phyloP scores from a whole-genome alignment of 2,113 vertebrate species.

The Peromyscus californicus region DNA sequence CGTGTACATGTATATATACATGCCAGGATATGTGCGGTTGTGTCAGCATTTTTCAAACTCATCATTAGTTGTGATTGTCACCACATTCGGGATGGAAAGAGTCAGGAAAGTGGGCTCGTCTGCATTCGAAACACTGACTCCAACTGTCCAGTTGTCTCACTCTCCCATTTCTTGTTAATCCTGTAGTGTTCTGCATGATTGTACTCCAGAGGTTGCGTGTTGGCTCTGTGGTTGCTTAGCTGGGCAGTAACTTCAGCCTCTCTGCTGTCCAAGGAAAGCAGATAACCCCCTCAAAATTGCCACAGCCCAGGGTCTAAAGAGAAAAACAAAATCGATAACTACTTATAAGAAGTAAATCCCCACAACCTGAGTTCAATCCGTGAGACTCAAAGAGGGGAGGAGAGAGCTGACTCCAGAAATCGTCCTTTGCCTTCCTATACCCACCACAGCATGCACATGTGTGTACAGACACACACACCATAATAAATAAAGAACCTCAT shows the following conservation, averaged over 20 bases:
- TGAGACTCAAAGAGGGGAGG: background rate
- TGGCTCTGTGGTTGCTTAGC: background rate
- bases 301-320: constrained; percentile 11
- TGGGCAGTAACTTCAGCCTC: background rate
- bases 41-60: constrained; percentile 32
- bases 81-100: background rate
- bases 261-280: background rate
- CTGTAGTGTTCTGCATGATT: background rate
- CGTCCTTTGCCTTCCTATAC: no score
- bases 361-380: no score
- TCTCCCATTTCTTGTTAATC: background rate
- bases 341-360: background rate
- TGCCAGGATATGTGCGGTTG: background rate
- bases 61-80: background rate
- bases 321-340: background rate
- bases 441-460: background rate
- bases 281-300: background rate
- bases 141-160: background rate
- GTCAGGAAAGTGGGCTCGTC: background rate
- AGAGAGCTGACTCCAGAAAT: background rate
- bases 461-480: background rate
- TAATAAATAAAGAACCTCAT: background rate
- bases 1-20: background rate
- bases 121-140: background rate
- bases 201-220: background rate